A percentile compares a stretch with the other conserved stretches of the same genome.
Conservation (phyloP, 2,888 invertebrate species). For the Megalurothrips usitatus region DNA sequence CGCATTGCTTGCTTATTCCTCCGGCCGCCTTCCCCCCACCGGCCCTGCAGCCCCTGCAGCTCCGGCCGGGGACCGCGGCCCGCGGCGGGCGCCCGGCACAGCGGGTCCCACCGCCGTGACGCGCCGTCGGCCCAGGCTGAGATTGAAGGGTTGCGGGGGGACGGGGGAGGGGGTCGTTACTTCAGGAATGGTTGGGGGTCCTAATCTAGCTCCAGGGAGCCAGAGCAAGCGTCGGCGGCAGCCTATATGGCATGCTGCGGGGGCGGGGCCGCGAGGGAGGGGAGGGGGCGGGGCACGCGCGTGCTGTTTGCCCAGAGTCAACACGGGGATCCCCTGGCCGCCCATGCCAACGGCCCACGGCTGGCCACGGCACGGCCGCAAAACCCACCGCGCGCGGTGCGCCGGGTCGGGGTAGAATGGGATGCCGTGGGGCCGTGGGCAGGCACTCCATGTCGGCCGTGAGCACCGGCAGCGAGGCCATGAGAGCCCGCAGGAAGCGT, state of each 20-base stretch:
- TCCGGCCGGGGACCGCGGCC: neutral
- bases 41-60: too few relatives aligned
- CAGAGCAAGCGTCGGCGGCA: neutral
- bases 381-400: too few relatives aligned
- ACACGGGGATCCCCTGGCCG: neutral
- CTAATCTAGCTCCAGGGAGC: constrained; percentile 19
- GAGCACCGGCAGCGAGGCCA: too few relatives aligned
- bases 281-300: neutral
- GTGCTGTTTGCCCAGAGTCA: constrained; percentile 12
- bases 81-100: too few relatives aligned
- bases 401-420: too few relatives aligned
- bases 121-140: neutral
- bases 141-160: neutral
- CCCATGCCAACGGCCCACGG: neutral
- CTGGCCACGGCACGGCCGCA: too few relatives aligned
- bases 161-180: neutral
- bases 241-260: neutral
- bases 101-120: neutral
- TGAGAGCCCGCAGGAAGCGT: neutral
- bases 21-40: too few relatives aligned
- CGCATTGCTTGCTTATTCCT: too few relatives aligned
- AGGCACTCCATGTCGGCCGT: too few relatives aligned
- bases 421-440: too few relatives aligned
- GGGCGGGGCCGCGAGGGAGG: neutral
- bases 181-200: neutral